phyloP scores from a whole-genome alignment of 2,797 vertebrate genomes.

The Prunella strophiata region DNA sequence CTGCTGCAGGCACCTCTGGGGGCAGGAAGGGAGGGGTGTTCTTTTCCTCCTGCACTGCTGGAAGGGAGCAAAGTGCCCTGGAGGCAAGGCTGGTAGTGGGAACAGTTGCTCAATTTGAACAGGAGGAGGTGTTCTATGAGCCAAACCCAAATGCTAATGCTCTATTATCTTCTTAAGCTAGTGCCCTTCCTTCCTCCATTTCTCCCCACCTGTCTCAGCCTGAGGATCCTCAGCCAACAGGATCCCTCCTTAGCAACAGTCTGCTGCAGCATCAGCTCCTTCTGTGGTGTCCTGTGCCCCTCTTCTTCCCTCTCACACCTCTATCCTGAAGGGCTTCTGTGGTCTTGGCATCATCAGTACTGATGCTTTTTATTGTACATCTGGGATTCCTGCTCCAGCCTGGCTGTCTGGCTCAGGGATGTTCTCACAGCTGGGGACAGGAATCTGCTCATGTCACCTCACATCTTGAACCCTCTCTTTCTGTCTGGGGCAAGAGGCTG shows the following conservation, averaged over 20 bases:
- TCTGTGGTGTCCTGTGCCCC: background rate
- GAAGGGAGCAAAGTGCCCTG: background rate
- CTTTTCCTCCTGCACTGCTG: background rate
- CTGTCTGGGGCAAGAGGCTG: background rate
- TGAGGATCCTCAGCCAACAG: background rate
- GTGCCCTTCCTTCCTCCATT: background rate
- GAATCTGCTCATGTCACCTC: rapidly evolving
- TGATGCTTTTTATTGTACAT: background rate
- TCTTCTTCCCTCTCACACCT: background rate
- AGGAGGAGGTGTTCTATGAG: background rate
- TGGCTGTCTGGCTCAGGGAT: background rate
- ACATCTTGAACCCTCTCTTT: background rate
- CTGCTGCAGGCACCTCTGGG: rapidly evolving
- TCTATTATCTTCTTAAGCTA: background rate
- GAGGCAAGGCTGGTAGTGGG: background rate
- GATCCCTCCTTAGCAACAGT: background rate
- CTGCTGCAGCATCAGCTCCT: background rate
- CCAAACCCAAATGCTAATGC: background rate
- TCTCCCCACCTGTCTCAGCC: background rate
- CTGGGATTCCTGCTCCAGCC: background rate
- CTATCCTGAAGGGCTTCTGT: background rate
- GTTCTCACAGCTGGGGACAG: background rate
- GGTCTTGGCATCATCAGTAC: background rate
- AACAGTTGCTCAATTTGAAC: background rate
- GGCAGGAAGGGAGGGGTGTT: rapidly evolving